Percentiles rank a stretch among this genome's conserved stretches.
Conservation (phyloP, 2,888 invertebrate genomes). For the Entomobrya multifasciata region DNA sequence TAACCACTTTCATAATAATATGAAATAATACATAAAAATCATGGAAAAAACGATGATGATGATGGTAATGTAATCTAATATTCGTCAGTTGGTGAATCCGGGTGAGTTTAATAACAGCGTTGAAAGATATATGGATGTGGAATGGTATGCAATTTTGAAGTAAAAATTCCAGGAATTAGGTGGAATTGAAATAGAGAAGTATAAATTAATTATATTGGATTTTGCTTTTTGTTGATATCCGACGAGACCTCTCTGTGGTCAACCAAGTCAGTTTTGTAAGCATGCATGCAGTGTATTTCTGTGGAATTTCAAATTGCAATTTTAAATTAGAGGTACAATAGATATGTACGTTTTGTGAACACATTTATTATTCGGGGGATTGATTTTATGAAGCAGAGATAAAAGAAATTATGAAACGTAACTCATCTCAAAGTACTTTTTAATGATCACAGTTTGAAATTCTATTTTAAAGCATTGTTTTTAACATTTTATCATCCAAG, state of each 20-base stretch:
- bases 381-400: no score
- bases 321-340: no score
- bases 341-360: no score
- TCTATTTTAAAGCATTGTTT: background rate
- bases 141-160: background rate
- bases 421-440: no score
- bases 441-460: no score
- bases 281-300: no score
- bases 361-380: no score
- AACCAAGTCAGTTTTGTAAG: no score
- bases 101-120: slow-evolving; percentile 53
- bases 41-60: background rate
- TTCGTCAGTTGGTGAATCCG: slow-evolving; percentile 45
- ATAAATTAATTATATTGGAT: background rate
- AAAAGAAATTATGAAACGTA: no score
- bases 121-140: background rate
- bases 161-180: slow-evolving; percentile 7
- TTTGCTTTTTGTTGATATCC: no score
- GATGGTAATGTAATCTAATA: background rate
- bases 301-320: no score
- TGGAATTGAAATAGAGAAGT: slow-evolving; percentile 7
- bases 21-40: slow-evolving; percentile 14
- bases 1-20: slow-evolving; percentile 37
- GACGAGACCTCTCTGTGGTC: no score
- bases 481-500: background rate